Conservation (phyloP, 2,888 invertebrate genomes). For the Andrena flavipes region DNA sequence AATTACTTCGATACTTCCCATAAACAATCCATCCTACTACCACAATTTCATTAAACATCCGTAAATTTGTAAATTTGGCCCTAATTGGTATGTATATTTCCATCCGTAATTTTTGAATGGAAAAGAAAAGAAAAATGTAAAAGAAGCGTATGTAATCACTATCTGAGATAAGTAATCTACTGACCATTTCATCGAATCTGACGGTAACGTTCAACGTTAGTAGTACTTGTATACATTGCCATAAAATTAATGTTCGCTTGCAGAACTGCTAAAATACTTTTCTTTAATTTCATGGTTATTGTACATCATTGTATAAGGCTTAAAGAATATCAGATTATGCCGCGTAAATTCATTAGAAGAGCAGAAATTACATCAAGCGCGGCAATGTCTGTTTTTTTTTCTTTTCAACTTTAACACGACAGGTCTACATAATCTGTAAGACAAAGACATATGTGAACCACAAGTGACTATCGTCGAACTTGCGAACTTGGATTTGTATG, state of each 20-base stretch:
- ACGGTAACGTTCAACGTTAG: conserved; percentile 25
- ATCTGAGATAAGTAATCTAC: conserved; percentile 18
- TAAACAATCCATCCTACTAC: conserved; percentile 54
- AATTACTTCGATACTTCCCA: conserved; percentile 54
- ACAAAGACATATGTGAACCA: conserved; percentile 25
- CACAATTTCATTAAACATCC: conserved; percentile 55
- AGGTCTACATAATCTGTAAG: conserved; percentile 12
- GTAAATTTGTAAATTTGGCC: conserved; percentile 60
- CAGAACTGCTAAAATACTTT: conserved; percentile 50
- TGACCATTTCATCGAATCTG: conserved; percentile 28
- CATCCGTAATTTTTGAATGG: background rate
- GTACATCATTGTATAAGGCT: conserved; percentile 46
- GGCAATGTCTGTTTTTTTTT: conserved; percentile 11
- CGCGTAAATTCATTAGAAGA: conserved; percentile 20
- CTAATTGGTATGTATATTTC: conserved; percentile 36
- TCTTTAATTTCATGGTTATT: conserved; percentile 45
- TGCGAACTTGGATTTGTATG: conserved; percentile 45
- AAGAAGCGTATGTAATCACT: conserved; percentile 14
- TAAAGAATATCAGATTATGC: conserved; percentile 35
- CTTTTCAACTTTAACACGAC: conserved; percentile 25
- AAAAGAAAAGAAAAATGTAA: conserved; percentile 3
- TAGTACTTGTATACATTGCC: conserved; percentile 20
- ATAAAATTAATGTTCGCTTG: conserved; percentile 32
- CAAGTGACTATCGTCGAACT: conserved; percentile 71
- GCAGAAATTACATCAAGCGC: conserved; percentile 36